Base-by-base conservation (phyloP, 2,888 invertebrate genomes). In the Brassicogethes aeneus region DNA sequence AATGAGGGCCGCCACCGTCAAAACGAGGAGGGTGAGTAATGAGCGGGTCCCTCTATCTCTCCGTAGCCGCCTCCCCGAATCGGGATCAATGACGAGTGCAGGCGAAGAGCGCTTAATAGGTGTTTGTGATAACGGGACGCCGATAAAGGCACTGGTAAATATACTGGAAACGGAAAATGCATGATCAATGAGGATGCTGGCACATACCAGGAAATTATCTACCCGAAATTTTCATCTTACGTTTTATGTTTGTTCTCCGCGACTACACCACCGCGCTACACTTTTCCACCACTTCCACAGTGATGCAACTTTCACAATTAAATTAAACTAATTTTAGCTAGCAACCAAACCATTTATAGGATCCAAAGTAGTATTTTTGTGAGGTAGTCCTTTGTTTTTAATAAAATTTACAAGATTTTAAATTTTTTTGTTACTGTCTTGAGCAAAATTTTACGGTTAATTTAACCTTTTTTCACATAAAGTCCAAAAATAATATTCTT, bases 21-120 rank as follows among this genome's bases (percentile, higher is more conserved):
- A n/a, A n/a, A 41, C 43, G 60, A 49, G 54, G 64, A 62, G 65
- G 63, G 65, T 66, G 67, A 67, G 66, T 69, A 69, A 66, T 68
- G 68, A 66, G 68, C 66, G 51, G 58, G 57, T 54, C 61, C n/a
- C n/a, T n/a, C n/a, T n/a, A n/a, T n/a, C n/a, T n/a, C n/a, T n/a
- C n/a, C n/a, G n/a, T n/a, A n/a, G n/a, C n/a, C n/a, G 55, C 52
- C 55, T 55, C 56, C 53, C 54, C 59, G 61, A 61, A 62, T 64
- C 63, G 64, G 65, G 66, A 66, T 66, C 66, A 67, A 66, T 66
- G 66, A 66, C 66, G 65, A 66, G 65, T 66, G 65, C 66, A 66
- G 58, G 54, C 53, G 54, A 54, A 55, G 53, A 55, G 54, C 53
- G 54, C 52, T 55, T 55, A 54, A 57, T 57, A 55, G 55, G 53